Evolutionary conservation across 2,113 vertebrate genomes (phyloP), one percentile per base, ranked within the genome.

Genomic region (Gobius niger): DNA sequence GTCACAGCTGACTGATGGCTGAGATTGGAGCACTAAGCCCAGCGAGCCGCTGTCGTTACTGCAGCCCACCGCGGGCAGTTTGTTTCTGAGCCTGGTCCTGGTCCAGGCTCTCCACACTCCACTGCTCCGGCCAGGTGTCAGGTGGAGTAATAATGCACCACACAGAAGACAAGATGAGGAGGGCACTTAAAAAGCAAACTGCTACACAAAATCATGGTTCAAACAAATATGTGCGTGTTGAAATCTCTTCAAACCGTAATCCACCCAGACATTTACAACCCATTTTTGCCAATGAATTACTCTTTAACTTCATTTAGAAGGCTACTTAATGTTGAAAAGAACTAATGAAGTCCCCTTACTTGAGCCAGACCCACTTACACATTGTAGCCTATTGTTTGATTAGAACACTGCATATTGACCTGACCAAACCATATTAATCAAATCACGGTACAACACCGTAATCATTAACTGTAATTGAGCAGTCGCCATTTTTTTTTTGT

Each of bases 1-100:
- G 90, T 90, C 87, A 90, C 88, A 83, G 87, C 82, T 88, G 88
- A 91, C 83, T 89, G 87, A 91, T 91, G 89, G 82, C 87, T 82
- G 72, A 85, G 86, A 88, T 89, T 85, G 89, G 82, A 85, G 67
- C 73, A 42, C 87, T 86, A 87, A 90, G 80, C 89, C 88, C 51
- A 75, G 88, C 85, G 83, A 80, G 89, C 87, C 77, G 72, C 84
- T 78, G 87, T 89, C 88, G 85, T 88, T 90, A 89, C 85, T 19
- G 5, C 59, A 85, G 77, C 82, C 86, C 83, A 85, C 86, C 86
- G 82, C 81, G 3, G 86, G 90, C 86, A 73, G 82, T 87, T 85
- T 85, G 85, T 87, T 85, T 60, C 69, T 24, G 8, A 79, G 75
- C 71, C 68, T 4, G 79, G 65, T 70, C 51, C 63, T 42, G 67